A percentile compares a stretch with the other conserved stretches of the same genome.
phyloP scores from a whole-genome alignment of 2,797 vertebrate species.

The Platyrinchus mystaceus region DNA sequence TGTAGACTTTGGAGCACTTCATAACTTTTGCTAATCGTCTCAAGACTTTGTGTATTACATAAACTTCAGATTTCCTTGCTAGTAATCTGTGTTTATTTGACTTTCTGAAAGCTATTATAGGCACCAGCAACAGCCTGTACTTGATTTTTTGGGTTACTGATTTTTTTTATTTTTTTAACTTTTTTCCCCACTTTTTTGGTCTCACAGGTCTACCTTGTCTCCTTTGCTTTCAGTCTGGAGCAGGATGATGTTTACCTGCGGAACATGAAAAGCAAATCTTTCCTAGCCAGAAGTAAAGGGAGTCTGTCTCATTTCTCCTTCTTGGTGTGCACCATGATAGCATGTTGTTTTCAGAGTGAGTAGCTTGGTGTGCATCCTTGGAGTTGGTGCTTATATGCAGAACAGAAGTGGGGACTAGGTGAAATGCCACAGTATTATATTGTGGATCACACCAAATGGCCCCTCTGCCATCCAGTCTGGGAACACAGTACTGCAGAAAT shows the following conservation, averaged over 20 bases:
- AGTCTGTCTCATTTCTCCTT: neutral
- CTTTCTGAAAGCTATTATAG: neutral
- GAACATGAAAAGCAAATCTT: neutral
- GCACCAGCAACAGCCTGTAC: neutral
- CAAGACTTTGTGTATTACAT: neutral
- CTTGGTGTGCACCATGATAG: neutral
- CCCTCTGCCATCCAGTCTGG: neutral
- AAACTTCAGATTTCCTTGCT: constrained; percentile 11
- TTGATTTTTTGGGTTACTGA: neutral
- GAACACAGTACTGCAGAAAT: neutral
- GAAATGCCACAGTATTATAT: neutral
- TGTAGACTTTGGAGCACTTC: neutral
- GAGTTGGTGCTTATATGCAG: neutral
- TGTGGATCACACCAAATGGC: neutral
- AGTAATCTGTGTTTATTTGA: constrained; percentile 23
- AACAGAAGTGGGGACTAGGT: neutral
- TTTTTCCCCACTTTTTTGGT: neutral
- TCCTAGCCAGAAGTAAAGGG: neutral
- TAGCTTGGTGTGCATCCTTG: neutral
- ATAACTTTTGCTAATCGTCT: neutral
- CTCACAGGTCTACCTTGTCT: neutral
- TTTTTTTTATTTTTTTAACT: neutral
- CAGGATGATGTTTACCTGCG: neutral
- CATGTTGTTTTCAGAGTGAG: neutral
- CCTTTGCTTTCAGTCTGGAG: neutral